Conservation (phyloP, 2,113 vertebrate genomes). For the Aegotheles bennettii region DNA sequence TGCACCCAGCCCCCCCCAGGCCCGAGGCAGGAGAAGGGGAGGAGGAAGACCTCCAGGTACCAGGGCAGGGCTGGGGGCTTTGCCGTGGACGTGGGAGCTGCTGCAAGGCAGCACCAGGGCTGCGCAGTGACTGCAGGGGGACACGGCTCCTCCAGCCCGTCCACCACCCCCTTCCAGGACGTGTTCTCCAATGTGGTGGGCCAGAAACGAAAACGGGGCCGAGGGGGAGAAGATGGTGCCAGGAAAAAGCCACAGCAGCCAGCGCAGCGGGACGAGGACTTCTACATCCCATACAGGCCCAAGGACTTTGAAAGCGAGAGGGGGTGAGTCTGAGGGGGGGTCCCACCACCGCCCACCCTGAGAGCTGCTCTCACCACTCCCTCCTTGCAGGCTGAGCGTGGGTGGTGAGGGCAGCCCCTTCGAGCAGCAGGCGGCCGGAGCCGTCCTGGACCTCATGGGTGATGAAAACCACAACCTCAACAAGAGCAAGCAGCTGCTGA, state of each 20-base stretch:
- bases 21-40: neutral
- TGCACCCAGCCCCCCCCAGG: fast-evolving
- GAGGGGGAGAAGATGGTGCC: neutral
- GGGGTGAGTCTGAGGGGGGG: slow-evolving; percentile 73
- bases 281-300: slow-evolving; percentile 90
- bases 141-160: fast-evolving
- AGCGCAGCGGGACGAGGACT: slow-evolving; percentile 72
- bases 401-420: slow-evolving; percentile 75
- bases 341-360: fast-evolving
- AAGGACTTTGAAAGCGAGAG: slow-evolving; percentile 92
- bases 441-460: slow-evolving; percentile 88
- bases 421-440: slow-evolving; percentile 86
- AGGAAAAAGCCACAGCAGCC: slow-evolving; percentile 66
- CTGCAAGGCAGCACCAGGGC: no score
- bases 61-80: fast-evolving
- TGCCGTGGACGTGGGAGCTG: neutral
- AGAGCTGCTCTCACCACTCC: neutral
- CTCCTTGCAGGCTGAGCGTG: slow-evolving; percentile 79
- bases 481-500: slow-evolving; percentile 80
- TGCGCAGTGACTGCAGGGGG: neutral
- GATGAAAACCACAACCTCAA: slow-evolving; percentile 78
- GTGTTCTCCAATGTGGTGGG: slow-evolving; percentile 81
- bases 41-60: slow-evolving; percentile 32
- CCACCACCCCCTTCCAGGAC: slow-evolving; percentile 54
- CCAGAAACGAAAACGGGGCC: slow-evolving; percentile 70